phyloP scores from a whole-genome alignment of 2,113 vertebrate species.

The Tonatia bakeri region DNA sequence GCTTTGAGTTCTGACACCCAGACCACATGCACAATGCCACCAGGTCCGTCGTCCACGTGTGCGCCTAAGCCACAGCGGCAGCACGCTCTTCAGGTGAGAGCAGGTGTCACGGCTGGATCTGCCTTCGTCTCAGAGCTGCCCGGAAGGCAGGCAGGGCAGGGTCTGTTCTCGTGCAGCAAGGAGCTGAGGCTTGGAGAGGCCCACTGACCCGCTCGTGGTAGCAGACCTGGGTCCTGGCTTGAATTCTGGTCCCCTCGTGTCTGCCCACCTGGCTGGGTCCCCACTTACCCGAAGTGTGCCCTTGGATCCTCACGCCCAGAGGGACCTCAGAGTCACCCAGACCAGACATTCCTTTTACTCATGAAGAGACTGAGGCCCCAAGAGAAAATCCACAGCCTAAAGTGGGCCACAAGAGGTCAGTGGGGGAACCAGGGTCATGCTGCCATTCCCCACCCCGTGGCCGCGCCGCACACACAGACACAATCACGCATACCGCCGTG shows the following conservation, averaged over 20 bases:
- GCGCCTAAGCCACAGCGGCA: rapidly evolving
- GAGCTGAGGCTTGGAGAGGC: not conserved
- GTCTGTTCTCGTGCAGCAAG: not conserved
- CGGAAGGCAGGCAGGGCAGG: rapidly evolving
- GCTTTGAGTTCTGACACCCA: not conserved
- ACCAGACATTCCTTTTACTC: not conserved
- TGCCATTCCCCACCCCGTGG: not conserved
- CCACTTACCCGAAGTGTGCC: not conserved
- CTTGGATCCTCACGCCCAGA: rapidly evolving
- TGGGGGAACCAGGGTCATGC: not conserved
- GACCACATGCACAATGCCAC: not conserved
- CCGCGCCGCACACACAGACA: rapidly evolving
- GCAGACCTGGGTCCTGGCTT: no score
- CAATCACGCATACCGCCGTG: rapidly evolving
- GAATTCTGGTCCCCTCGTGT: not conserved
- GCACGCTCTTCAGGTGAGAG: not conserved
- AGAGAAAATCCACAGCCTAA: not conserved
- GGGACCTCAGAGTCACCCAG: not conserved
- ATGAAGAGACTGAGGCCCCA: not conserved
- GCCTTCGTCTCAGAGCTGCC: not conserved
- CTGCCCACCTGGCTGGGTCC: no score
- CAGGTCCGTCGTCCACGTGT: rapidly evolving
- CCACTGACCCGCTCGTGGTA: not conserved
- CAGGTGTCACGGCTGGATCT: rapidly evolving
- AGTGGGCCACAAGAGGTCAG: not conserved